Conservation (phyloP, 2,797 vertebrate genomes). For the Mus caroli region DNA sequence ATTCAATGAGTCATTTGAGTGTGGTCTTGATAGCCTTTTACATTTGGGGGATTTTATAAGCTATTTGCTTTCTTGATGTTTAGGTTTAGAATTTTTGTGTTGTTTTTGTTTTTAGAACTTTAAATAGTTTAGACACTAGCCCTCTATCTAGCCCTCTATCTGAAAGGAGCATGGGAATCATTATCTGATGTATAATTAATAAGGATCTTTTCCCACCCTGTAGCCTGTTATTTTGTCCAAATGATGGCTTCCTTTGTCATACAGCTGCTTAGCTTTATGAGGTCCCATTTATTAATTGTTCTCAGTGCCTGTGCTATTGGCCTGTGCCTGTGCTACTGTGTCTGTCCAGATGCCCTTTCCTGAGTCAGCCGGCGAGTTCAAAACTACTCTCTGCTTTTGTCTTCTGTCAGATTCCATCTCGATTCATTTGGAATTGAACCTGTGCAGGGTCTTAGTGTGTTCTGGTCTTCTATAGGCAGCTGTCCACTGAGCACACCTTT, state of each 20-base stretch:
- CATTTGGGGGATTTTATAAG: neutral
- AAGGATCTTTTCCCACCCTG: neutral
- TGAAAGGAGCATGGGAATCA: neutral
- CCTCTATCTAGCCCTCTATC: neutral
- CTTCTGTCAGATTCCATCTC: neutral
- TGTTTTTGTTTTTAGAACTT: neutral
- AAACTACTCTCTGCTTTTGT: neutral
- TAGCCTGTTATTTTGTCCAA: neutral
- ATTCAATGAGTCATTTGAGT: neutral
- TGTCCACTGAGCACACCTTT: neutral
- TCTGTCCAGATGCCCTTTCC: neutral
- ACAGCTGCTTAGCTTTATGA: neutral
- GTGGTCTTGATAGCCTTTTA: neutral
- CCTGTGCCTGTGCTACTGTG: too few relatives aligned
- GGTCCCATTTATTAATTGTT: neutral
- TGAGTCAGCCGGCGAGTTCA: too few relatives aligned
- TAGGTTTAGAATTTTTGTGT: neutral
- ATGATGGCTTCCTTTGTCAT: neutral
- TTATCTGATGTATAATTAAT: neutral
- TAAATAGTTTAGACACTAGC: neutral
- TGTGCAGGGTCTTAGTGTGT: neutral
- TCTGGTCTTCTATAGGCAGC: neutral
- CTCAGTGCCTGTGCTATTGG: neutral
- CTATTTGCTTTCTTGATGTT: neutral
- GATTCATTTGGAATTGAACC: neutral